Base-by-base conservation (phyloP, 2,888 invertebrate species). In the Diplazon laetatorius region DNA sequence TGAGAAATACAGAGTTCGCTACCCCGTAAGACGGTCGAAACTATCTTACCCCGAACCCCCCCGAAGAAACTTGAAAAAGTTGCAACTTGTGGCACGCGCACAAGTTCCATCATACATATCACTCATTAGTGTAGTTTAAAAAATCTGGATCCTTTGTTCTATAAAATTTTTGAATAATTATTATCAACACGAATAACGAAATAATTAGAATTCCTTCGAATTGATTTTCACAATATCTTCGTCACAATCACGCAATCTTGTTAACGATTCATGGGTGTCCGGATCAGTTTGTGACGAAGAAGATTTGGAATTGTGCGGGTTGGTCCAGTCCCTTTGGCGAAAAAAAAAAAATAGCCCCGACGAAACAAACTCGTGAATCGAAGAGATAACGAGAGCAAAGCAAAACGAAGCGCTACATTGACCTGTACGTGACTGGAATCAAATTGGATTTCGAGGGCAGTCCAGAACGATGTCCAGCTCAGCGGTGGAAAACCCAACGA, bases 391-490 rank as follows among this genome's bases (percentile, higher is more conserved):
- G 46, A 70, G 70, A 74, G 52, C 18, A 60, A 70, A 72, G 42
- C 57, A 57, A 72, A 65, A 69, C 42, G 63, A 73, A 59, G 57
- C 65, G 60, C 65, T 70, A 60, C 65, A 62, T 63, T 62, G 68
- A 63, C 18, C 72, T 69, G 73, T 59, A 73, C 73, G 65, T 69
- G 73, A 78, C 60, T 78, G 66, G 66, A 70, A 74, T 78, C 74
- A 44, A 78, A 78, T 78, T 70, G 60, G 60, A 74, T 78, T 78
- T 59, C 70, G 70, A 70, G 59, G 52, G 74, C 70, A 39, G 59
- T 6, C 39, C 52, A 30, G 73, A 78, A 52, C 69, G 66, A 70
- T 74, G 74, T 74, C n/a, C 74, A 66, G 39, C 60, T 35, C 70
- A 39, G 12, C 59, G 57, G 63, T n/a, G 16, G 48, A 48, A 22